Conservation (phyloP, 2,888 invertebrate genomes). For the Nephrocerus scutellatus region DNA sequence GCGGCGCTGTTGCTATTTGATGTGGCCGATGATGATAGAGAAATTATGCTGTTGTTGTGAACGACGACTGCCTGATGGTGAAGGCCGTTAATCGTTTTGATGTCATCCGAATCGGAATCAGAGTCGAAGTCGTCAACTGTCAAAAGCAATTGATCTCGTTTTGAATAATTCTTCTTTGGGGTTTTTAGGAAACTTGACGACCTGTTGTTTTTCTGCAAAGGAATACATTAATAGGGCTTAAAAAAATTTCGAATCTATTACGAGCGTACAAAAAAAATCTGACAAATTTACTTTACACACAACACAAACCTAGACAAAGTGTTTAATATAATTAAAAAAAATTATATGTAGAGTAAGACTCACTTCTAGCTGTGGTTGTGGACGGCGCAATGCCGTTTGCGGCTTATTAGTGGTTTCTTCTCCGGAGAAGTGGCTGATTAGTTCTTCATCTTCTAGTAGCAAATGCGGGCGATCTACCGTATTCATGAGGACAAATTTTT, state of each 20-base stretch:
- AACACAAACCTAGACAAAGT: no score
- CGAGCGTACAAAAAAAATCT: no score
- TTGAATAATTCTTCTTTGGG: constrained; percentile 28
- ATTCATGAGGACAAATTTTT: no score
- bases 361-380: constrained; percentile 23
- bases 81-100: constrained; percentile 17
- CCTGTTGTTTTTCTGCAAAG: constrained; percentile 33
- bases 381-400: constrained; percentile 6
- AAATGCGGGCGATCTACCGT: constrained; percentile 58
- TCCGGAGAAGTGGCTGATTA: constrained; percentile 38
- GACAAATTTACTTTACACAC: no score
- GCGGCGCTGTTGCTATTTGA: constrained; percentile 31
- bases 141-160: constrained; percentile 31
- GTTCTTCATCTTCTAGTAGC: constrained; percentile 54
- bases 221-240: not conserved
- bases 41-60: constrained; percentile 55
- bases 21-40: constrained; percentile 45
- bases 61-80: constrained; percentile 9
- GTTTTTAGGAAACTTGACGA: constrained; percentile 24
- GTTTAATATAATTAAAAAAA: no score
- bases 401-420: constrained; percentile 24
- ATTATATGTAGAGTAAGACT: constrained; percentile 14
- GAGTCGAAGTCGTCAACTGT: constrained; percentile 30
- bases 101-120: constrained; percentile 13
- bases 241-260: no score